Percentiles rank a stretch among this genome's conserved stretches.
phyloP scores from a whole-genome alignment of 2,113 vertebrate species.

The Baryphthengus martii region DNA sequence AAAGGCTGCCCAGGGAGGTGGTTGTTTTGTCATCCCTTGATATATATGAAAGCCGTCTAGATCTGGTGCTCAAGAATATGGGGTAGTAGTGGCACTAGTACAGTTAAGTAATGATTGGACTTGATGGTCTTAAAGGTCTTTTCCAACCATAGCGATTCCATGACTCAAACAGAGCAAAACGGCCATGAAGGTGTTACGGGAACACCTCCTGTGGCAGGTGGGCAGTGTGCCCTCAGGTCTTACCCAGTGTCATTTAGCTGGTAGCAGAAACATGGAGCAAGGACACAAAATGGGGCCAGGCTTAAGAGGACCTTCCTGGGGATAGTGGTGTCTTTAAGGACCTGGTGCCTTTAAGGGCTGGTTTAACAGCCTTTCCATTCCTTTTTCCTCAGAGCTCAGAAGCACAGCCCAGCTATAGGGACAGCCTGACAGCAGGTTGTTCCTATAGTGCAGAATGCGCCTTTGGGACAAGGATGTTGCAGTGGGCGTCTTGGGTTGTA shows the following conservation, averaged over 20 bases:
- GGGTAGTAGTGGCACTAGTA: too few relatives aligned
- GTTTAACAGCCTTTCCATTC: neutral
- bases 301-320: neutral
- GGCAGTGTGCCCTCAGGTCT: rapidly evolving
- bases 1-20: too few relatives aligned
- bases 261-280: neutral
- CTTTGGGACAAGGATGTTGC: neutral
- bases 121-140: too few relatives aligned
- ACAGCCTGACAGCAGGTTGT: neutral
- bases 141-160: too few relatives aligned
- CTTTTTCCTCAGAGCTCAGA: neutral
- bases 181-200: neutral
- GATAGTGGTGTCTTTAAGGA: neutral
- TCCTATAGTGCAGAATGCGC: neutral
- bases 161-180: neutral
- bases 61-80: too few relatives aligned
- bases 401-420: neutral
- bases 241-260: neutral
- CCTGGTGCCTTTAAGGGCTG: neutral
- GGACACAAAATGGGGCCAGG: neutral
- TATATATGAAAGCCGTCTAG: too few relatives aligned
- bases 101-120: too few relatives aligned
- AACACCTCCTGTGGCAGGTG: neutral
- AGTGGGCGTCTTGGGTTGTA: rapidly evolving
- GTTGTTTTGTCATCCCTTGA: too few relatives aligned